These are phyloP conservation scores for Serranus cabrilla DNA, from an alignment of 2,797 vertebrate genomes.

Conservation along the genomic window DNA sequence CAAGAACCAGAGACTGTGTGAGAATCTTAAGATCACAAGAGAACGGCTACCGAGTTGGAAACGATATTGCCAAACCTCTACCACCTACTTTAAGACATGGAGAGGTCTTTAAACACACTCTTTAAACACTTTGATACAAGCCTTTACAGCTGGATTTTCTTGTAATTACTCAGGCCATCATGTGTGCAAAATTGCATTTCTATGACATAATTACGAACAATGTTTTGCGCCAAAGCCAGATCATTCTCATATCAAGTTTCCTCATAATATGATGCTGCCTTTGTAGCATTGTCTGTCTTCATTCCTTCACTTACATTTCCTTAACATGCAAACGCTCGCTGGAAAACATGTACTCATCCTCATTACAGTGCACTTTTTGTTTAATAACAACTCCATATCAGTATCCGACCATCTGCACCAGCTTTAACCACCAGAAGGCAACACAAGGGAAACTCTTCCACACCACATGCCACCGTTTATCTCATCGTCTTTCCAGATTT, in stretches of 20 bases:
- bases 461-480: not conserved
- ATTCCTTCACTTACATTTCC: not conserved
- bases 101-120: not conserved
- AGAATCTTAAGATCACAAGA: no score
- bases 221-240: not conserved
- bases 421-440: not conserved
- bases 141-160: not conserved
- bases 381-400: not conserved
- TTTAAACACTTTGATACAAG: not conserved
- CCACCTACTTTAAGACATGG: not conserved
- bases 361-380: not conserved
- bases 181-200: not conserved
- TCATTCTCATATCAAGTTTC: not conserved
- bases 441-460: not conserved
- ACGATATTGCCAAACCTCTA: no score
- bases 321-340: not conserved
- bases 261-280: constrained; percentile 1
- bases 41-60: no score
- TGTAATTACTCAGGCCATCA: not conserved
- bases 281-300: not conserved
- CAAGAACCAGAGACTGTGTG: no score
- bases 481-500: not conserved
- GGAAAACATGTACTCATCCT: not conserved
- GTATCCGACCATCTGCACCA: not conserved
- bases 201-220: not conserved